Conservation (phyloP, 64 coral and sea anemone species). For the Montipora foliosa region DNA sequence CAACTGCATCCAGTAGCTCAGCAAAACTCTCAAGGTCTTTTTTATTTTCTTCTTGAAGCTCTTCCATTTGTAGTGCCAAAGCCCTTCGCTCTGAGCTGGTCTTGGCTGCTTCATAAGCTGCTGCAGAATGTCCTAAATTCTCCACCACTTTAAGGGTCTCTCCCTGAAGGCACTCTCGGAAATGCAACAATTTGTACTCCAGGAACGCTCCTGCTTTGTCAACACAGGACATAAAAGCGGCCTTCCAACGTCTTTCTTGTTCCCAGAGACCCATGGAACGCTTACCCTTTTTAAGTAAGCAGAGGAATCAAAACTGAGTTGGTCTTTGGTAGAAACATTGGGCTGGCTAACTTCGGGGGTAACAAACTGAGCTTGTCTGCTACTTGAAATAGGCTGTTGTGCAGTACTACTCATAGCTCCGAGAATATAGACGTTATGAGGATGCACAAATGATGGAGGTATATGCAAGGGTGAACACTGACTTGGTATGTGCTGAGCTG, state of each 20-base stretch:
- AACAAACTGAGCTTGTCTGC: not conserved
- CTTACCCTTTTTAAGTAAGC: not conserved
- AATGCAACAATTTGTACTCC: no score
- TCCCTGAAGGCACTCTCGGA: no score
- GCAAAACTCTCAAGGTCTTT: slow-evolving; percentile 65
- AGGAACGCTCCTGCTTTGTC: no score
- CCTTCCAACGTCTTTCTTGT: not conserved
- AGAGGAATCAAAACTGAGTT: not conserved
- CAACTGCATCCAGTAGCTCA: slow-evolving; percentile 58
- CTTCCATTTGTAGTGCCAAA: not conserved
- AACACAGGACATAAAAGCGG: no score
- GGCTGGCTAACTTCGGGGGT: not conserved
- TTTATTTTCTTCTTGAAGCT: slow-evolving; percentile 49
- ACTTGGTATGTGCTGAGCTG: no score
- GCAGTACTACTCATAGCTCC: no score
- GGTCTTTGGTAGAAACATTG: not conserved
- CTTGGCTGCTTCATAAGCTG: slow-evolving; percentile 55
- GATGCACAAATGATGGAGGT: not conserved
- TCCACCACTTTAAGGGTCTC: no score
- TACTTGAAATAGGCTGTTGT: not conserved
- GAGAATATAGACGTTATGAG: no score
- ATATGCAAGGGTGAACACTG: no score
- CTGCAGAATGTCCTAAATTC: not conserved
- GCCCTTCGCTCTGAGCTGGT: slow-evolving; percentile 38
- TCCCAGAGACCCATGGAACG: not conserved